These are phyloP conservation scores for Astyanax mexicanus DNA, from an alignment of 2,797 vertebrate genomes.

Conservation along the genomic window DNA sequence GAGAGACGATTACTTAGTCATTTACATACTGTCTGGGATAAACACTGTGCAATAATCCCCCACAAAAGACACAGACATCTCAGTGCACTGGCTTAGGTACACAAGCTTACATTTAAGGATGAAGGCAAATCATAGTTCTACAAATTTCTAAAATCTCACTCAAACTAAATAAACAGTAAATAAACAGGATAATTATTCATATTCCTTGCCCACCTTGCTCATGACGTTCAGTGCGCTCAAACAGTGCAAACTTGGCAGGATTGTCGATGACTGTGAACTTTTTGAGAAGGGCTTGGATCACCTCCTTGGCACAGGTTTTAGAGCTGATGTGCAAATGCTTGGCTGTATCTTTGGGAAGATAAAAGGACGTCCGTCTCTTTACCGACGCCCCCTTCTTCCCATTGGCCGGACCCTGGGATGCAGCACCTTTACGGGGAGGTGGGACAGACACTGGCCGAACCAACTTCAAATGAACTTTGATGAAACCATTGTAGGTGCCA, in stretches of 20 bases:
- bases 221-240: conserved; percentile 89
- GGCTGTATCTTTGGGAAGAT: conserved; percentile 92
- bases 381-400: conserved; percentile 61
- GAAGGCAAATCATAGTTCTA: background rate
- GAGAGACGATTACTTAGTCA: background rate
- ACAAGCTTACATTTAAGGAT: background rate
- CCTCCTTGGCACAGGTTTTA: conserved; percentile 87
- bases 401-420: conserved; percentile 68
- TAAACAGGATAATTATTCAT: too few relatives aligned
- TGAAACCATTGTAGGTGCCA: conserved; percentile 94
- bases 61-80: background rate
- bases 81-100: background rate
- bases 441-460: conserved; percentile 91
- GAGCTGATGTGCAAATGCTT: conserved; percentile 96
- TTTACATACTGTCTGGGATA: background rate
- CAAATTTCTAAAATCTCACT: too few relatives aligned
- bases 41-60: background rate
- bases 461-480: conserved; percentile 95
- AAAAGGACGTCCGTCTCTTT: conserved; percentile 92
- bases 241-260: conserved; percentile 94
- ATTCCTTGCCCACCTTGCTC: conserved; percentile 83
- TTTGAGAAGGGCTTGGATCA: conserved; percentile 93
- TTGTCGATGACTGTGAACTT: conserved; percentile 97
- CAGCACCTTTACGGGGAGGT: conserved; percentile 76
- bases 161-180: too few relatives aligned